phyloP scores from a whole-genome alignment of 2,888 invertebrate species.

The Cosmopolites sordidus region DNA sequence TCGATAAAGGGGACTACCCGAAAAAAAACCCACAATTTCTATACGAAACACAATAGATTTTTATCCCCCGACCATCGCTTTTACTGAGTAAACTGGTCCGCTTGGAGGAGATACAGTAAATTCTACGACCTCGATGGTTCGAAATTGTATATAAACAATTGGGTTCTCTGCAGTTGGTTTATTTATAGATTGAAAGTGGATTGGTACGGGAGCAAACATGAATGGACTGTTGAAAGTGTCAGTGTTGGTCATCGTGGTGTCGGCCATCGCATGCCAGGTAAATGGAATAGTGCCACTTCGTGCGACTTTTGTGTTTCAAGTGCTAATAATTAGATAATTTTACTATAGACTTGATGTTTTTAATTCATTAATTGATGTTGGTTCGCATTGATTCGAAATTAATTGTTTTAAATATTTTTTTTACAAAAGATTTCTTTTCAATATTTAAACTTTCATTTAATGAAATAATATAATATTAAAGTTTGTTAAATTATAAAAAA shows the following conservation, averaged over 20 bases:
- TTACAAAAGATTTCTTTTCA: no score
- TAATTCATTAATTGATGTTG: no score
- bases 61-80: no score
- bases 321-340: no score
- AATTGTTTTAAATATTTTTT: no score
- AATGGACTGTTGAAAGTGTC: conserved; percentile 19
- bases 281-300: conserved; percentile 10
- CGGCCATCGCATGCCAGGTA: conserved; percentile 23
- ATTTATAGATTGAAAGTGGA: conserved; percentile 13
- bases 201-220: conserved; percentile 12
- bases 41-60: conserved; percentile 19
- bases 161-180: conserved; percentile 14
- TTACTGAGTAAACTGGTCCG: conserved; percentile 15
- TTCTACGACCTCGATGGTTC: conserved; percentile 17
- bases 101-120: conserved; percentile 24
- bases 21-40: conserved; percentile 2
- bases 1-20: no score
- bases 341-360: no score
- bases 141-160: conserved; percentile 23
- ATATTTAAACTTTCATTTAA: no score
- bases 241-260: conserved; percentile 15
- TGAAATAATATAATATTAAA: no score
- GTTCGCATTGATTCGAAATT: no score
- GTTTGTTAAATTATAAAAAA: no score
- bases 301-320: no score